phyloP scores from a whole-genome alignment of 2,113 vertebrate genomes.

The Aix galericulata region DNA sequence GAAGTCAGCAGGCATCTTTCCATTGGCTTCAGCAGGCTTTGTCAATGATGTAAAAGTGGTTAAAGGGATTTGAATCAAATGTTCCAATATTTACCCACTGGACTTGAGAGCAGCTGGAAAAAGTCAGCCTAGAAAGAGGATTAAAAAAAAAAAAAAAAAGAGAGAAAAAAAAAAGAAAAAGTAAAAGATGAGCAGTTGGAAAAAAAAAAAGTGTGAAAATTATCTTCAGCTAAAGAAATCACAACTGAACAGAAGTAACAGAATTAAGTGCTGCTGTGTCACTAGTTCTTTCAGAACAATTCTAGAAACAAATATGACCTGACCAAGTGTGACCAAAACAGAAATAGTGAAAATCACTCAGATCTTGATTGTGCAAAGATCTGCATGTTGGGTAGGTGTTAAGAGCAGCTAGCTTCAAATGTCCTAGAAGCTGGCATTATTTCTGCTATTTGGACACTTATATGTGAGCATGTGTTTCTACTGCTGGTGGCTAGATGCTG shows the following conservation, averaged over 20 bases:
- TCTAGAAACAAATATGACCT: neutral
- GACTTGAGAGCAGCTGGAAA: neutral
- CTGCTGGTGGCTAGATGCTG: neutral
- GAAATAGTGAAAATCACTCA: neutral
- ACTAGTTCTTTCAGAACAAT: neutral
- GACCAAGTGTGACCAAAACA: neutral
- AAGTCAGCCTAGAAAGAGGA: neutral
- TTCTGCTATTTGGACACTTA: neutral
- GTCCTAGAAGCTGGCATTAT: neutral
- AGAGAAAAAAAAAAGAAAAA: neutral
- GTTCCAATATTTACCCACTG: constrained; percentile 8
- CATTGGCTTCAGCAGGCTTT: constrained; percentile 22
- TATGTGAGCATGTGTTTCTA: neutral
- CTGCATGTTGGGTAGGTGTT: neutral
- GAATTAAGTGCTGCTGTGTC: neutral
- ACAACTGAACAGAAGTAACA: neutral
- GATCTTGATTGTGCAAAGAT: neutral
- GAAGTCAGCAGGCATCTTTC: neutral
- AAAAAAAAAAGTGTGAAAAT: neutral
- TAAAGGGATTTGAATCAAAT: constrained; percentile 27
- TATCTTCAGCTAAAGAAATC: neutral
- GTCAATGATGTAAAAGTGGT: constrained; percentile 10
- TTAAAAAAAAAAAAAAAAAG: neutral
- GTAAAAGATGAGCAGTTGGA: neutral
- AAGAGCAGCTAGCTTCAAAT: neutral